Evolutionary conservation across 2,797 vertebrate genomes (phyloP).

Genomic region (Eptatretus atami): DNA sequence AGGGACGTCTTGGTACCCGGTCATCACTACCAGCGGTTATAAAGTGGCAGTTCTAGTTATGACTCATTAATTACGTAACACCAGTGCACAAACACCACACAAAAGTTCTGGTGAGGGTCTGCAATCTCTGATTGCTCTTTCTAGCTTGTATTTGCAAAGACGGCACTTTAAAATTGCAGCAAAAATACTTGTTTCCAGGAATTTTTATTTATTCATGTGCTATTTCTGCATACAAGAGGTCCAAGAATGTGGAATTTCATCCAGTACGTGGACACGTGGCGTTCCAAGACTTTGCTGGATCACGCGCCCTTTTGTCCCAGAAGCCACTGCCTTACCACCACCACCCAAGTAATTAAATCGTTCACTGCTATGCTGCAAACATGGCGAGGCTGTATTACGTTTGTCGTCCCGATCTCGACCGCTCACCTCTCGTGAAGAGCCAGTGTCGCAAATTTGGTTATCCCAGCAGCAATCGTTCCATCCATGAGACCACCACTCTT

Average conservation of each 20-base stretch:
- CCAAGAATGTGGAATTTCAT: conserved; percentile 82
- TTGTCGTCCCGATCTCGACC: conserved; percentile 76
- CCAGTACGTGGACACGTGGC: conserved; percentile 62
- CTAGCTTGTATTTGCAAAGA: no score
- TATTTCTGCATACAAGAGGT: conserved; percentile 97
- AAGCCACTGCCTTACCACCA: no score
- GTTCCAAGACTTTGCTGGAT: conserved; percentile 89
- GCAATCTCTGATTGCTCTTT: no score
- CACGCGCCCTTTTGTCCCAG: conserved; percentile 12
- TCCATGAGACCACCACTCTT: conserved; percentile 20
- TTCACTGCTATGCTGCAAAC: conserved; percentile 93
- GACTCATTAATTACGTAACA: no score
- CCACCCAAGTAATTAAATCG: conserved; percentile 48
- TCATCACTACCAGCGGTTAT: no score
- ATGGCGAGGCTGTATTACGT: conserved; percentile 90
- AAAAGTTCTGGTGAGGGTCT: no score
- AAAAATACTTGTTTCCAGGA: no score
- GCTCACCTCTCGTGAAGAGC: conserved; percentile 46
- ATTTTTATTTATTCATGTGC: conserved; percentile 58
- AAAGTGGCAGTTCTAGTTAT: no score
- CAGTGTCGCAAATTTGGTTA: conserved; percentile 76
- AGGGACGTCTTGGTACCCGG: no score
- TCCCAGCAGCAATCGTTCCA: conserved; percentile 45
- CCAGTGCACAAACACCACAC: no score
- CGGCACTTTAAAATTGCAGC: no score